These are phyloP conservation scores for Micrasema minimum DNA, from an alignment of 1,140 invertebrate species.

Conservation along the genomic window DNA sequence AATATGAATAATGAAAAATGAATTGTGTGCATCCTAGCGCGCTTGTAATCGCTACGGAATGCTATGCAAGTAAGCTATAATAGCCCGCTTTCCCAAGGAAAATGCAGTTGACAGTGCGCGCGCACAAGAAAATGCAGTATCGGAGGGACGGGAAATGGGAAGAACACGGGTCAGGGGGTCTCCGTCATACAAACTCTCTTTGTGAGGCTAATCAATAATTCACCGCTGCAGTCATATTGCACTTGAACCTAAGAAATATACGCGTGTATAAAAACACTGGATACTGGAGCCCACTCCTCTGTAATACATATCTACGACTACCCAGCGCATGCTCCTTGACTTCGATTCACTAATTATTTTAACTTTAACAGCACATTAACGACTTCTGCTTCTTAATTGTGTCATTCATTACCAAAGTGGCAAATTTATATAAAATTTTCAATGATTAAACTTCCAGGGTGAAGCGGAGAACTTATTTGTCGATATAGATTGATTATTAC, in stretches of 20 bases:
- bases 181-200: conserved; percentile 48
- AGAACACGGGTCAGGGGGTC: conserved; percentile 25
- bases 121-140: conserved; percentile 32
- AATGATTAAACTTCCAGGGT: too few relatives aligned
- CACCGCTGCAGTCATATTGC: conserved; percentile 52
- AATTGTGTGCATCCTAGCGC: too few relatives aligned
- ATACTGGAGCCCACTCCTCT: background rate
- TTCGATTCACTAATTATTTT: background rate
- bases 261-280: conserved; percentile 8
- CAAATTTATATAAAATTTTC: too few relatives aligned
- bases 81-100: background rate
- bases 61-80: too few relatives aligned
- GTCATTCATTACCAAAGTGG: too few relatives aligned
- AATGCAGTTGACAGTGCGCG: conserved; percentile 37
- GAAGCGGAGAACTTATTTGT: too few relatives aligned
- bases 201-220: conserved; percentile 54
- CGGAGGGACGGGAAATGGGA: conserved; percentile 24
- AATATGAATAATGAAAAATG: too few relatives aligned
- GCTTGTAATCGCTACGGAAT: too few relatives aligned
- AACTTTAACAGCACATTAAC: too few relatives aligned
- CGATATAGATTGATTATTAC: too few relatives aligned
- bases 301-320: background rate
- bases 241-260: conserved; percentile 34
- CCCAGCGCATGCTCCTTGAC: conserved; percentile 11
- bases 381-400: too few relatives aligned